Conservation (phyloP, 2,797 vertebrate species). For the Tadarida brasiliensis region DNA sequence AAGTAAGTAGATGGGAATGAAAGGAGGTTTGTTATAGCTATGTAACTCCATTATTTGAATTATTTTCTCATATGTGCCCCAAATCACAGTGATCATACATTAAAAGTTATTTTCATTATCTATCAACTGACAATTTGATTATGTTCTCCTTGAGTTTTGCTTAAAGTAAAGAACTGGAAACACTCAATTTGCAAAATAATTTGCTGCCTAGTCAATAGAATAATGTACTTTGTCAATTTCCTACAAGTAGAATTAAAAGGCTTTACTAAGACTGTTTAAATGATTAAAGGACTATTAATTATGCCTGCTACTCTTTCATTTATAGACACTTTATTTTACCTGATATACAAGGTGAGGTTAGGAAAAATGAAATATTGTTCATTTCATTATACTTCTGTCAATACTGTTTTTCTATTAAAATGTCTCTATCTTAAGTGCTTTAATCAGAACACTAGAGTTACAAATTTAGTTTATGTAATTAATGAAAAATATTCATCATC, state of each 20-base stretch:
- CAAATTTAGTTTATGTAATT: constrained; percentile 4
- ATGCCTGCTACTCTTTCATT: constrained; percentile 27
- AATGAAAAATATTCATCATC: constrained; percentile 30
- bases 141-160: background rate
- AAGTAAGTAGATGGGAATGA: background rate
- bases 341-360: background rate
- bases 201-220: background rate
- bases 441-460: background rate
- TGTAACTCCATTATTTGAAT: background rate
- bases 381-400: background rate
- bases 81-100: background rate
- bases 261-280: background rate
- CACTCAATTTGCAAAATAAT: background rate
- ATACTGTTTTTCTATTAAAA: constrained; percentile 43
- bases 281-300: constrained; percentile 14
- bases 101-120: background rate
- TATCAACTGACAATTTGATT: background rate
- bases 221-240: constrained; percentile 24
- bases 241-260: constrained; percentile 7
- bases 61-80: background rate
- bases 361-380: constrained; percentile 19
- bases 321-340: background rate
- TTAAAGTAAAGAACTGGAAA: constrained; percentile 40
- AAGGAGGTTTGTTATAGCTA: background rate
- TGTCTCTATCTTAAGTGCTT: constrained; percentile 39